Percentiles rank a stretch among this genome's conserved stretches.
phyloP scores from a whole-genome alignment of 2,888 invertebrate species.

The Torymus auratus region DNA sequence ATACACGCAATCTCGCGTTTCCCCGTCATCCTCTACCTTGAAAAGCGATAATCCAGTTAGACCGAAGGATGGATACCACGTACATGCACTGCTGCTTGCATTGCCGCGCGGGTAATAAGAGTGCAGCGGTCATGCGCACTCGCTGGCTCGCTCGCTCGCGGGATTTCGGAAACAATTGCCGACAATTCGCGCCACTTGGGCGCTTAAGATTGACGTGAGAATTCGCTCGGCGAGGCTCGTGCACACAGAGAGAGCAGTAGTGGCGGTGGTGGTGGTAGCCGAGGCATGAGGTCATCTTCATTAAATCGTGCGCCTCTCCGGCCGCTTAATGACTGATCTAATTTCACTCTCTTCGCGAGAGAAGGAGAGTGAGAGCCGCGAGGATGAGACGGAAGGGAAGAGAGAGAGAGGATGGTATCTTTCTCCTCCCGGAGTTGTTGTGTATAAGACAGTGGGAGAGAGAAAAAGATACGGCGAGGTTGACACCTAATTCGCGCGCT shows the following conservation, averaged over 20 bases:
- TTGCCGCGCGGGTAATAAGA: constrained; percentile 10
- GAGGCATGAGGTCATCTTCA: constrained; percentile 75
- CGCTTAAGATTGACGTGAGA: constrained; percentile 75
- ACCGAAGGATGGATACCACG: constrained; percentile 6
- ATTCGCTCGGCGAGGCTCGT: constrained; percentile 70
- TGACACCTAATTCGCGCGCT: background rate
- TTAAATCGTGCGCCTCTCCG: constrained; percentile 76
- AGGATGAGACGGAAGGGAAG: too few species aligned
- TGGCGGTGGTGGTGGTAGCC: constrained; percentile 51
- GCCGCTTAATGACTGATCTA: constrained; percentile 75
- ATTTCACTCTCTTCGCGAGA: constrained; percentile 67
- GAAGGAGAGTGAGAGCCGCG: background rate
- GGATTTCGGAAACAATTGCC: constrained; percentile 78
- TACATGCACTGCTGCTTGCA: background rate
- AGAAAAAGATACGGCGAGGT: background rate
- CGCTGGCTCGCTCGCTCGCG: constrained; percentile 67
- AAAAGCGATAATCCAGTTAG: constrained; percentile 46
- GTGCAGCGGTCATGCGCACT: constrained; percentile 32
- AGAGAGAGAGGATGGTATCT: too few species aligned
- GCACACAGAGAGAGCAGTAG: constrained; percentile 53
- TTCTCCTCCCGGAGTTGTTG: too few species aligned
- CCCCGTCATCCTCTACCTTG: constrained; percentile 20
- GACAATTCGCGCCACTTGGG: constrained; percentile 77
- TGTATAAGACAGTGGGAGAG: constrained; percentile 3
- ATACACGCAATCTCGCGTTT: too few species aligned